Conservation (phyloP, 2,888 invertebrate species). For the Saturnia japonica region DNA sequence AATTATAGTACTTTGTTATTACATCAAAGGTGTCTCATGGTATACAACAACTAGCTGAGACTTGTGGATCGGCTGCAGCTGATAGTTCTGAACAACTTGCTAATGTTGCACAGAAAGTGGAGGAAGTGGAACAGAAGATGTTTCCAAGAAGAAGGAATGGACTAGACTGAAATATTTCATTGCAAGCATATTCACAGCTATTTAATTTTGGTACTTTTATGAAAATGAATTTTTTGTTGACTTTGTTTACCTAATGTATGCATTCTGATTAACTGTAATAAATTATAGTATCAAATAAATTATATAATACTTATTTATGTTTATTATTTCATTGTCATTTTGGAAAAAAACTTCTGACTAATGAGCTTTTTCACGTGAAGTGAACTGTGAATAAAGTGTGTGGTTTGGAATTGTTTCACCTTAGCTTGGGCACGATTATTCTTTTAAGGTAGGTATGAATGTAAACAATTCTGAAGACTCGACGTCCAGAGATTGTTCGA, state of each 20-base stretch:
- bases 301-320: constrained; percentile 1
- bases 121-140: constrained; percentile 63
- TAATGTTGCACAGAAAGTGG: constrained; percentile 66
- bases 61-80: constrained; percentile 68
- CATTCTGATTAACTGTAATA: not conserved
- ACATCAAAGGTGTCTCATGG: constrained; percentile 63
- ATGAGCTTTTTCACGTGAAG: too few species aligned
- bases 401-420: too few species aligned
- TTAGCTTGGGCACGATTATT: too few species aligned
- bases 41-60: constrained; percentile 70
- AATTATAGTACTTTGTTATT: not conserved
- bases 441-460: too few species aligned
- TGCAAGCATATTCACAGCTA: not conserved
- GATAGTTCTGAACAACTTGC: constrained; percentile 66
- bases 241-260: not conserved
- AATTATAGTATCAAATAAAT: constrained; percentile 5
- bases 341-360: not conserved
- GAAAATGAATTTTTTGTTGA: not conserved
- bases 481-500: too few species aligned
- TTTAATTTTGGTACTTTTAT: constrained; percentile 8
- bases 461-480: too few species aligned
- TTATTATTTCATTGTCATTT: not conserved
- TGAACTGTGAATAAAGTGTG: too few species aligned
- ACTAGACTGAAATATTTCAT: constrained; percentile 53
- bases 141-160: constrained; percentile 73